Conservation (phyloP, 1,140 invertebrate genomes). For the Homarus americanus region DNA sequence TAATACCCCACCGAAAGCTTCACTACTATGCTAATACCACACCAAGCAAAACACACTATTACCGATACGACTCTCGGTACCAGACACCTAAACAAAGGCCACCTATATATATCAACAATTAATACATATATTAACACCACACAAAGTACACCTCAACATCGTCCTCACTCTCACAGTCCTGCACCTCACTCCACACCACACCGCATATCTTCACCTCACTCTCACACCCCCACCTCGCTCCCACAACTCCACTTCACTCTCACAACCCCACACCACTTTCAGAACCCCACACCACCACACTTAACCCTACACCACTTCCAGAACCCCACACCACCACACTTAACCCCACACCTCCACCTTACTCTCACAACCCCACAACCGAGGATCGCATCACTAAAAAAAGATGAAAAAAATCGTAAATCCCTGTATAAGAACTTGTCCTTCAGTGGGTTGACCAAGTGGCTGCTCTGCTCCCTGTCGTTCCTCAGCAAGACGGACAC, state of each 20-base stretch:
- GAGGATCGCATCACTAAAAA: too few relatives aligned
- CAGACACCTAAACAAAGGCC: too few relatives aligned
- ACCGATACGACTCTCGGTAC: too few relatives aligned
- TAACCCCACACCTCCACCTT: not conserved
- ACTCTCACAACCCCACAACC: too few relatives aligned
- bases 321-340: not conserved
- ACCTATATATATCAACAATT: too few relatives aligned
- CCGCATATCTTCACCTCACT: not conserved
- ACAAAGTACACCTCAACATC: not conserved
- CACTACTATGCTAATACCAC: not conserved
- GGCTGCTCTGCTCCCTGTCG: not conserved
- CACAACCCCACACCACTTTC: not conserved
- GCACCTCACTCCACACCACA: not conserved
- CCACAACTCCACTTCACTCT: not conserved
- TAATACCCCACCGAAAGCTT: too few relatives aligned
- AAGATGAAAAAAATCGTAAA: not conserved
- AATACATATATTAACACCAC: too few relatives aligned
- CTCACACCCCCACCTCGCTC: not conserved
- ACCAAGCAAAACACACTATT: too few relatives aligned
- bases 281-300: not conserved
- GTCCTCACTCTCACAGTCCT: not conserved
- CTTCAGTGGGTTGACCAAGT: not conserved
- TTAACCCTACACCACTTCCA: not conserved
- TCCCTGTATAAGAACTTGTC: slow-evolving; percentile 3
- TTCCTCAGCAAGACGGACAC: slow-evolving; percentile 6